Evolutionary conservation across 1,140 invertebrate species (phyloP).

Genomic region (Drosophila carrolli): DNA sequence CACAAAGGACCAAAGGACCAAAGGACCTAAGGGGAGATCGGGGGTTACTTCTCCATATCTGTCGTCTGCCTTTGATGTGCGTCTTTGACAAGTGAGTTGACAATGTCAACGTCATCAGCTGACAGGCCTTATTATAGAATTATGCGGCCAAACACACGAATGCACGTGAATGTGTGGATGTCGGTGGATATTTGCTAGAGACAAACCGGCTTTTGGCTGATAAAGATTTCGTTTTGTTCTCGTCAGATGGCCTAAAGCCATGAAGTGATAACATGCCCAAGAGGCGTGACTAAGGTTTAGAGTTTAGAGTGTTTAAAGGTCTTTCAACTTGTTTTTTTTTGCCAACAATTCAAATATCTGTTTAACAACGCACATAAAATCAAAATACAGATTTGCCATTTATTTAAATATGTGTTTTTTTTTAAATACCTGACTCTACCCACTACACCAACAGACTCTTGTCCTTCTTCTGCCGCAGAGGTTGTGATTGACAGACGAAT

Average conservation of each 20-base stretch:
- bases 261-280: background rate
- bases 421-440: background rate
- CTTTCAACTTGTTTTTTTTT: too few relatives aligned
- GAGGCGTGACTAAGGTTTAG: background rate
- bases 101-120: slow-evolving; percentile 83
- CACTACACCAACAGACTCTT: background rate
- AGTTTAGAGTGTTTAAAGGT: background rate
- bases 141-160: slow-evolving; percentile 36
- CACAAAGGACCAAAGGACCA: slow-evolving; percentile 69
- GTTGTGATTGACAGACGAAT: slow-evolving; percentile 54
- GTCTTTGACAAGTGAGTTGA: slow-evolving; percentile 84
- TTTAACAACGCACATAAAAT: too few relatives aligned
- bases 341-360: too few relatives aligned
- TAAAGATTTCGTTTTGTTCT: slow-evolving; percentile 19
- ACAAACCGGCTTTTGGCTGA: slow-evolving; percentile 12
- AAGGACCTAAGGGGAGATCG: slow-evolving; percentile 31
- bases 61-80: slow-evolving; percentile 83
- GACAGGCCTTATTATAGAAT: slow-evolving; percentile 83
- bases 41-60: slow-evolving; percentile 69
- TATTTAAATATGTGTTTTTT: too few relatives aligned
- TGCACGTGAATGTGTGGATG: slow-evolving; percentile 13
- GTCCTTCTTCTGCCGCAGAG: slow-evolving; percentile 23
- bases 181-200: slow-evolving; percentile 2
- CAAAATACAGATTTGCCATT: too few relatives aligned
- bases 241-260: slow-evolving; percentile 4